These are phyloP conservation scores for Drosophila algonquin DNA, from an alignment of 2,888 invertebrate species.

Conservation along the genomic window DNA sequence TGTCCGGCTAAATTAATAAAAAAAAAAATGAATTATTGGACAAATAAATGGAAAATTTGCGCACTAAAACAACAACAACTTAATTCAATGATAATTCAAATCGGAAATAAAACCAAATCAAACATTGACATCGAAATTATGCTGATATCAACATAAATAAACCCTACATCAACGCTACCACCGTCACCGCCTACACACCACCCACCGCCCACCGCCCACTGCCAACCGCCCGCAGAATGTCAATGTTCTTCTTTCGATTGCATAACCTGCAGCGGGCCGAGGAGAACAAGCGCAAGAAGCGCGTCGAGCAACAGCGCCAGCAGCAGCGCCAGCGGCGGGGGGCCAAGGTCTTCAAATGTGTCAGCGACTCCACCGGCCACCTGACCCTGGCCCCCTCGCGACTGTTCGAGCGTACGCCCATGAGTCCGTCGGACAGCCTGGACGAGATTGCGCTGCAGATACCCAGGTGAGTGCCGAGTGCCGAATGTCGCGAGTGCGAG, in stretches of 20 bases:
- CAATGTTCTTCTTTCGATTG: slow-evolving; percentile 97
- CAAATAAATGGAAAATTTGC: slow-evolving; percentile 4
- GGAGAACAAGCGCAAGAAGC: slow-evolving; percentile 89
- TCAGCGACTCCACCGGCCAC: slow-evolving; percentile 84
- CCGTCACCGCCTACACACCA: slow-evolving; percentile 13
- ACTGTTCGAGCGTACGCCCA: slow-evolving; percentile 92
- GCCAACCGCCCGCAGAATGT: slow-evolving; percentile 87
- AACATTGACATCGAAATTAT: slow-evolving; percentile 37
- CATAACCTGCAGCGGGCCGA: slow-evolving; percentile 95
- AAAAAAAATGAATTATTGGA: background rate
- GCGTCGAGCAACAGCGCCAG: slow-evolving; percentile 84
- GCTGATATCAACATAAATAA: slow-evolving; percentile 13
- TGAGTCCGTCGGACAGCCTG: slow-evolving; percentile 93
- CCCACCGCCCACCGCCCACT: slow-evolving; percentile 2
- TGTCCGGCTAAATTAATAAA: slow-evolving; percentile 39
- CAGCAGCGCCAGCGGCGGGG: slow-evolving; percentile 85
- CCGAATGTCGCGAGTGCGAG: slow-evolving; percentile 61
- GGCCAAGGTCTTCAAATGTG: slow-evolving; percentile 86
- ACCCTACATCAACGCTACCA: slow-evolving; percentile 16
- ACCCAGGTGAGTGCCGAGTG: slow-evolving; percentile 90
- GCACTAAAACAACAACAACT: slow-evolving; percentile 6
- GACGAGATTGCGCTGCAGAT: slow-evolving; percentile 96
- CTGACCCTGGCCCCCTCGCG: slow-evolving; percentile 90
- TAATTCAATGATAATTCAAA: slow-evolving; percentile 8
- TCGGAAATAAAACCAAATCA: slow-evolving; percentile 2